phyloP scores from a whole-genome alignment of 2,888 invertebrate genomes.

The Agriopis marginaria region DNA sequence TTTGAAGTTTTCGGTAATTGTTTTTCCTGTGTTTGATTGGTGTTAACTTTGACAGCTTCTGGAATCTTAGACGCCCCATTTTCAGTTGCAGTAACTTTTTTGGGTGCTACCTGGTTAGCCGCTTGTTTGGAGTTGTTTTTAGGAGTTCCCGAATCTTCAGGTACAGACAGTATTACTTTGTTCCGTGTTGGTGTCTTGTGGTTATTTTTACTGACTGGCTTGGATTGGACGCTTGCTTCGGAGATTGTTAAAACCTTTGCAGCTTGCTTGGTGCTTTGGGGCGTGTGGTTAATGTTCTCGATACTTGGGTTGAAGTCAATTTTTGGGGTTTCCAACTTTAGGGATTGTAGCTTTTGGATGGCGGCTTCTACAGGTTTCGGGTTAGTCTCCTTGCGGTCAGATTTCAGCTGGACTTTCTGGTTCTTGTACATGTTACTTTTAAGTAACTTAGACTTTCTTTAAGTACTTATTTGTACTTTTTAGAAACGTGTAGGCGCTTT shows the following conservation, averaged over 20 bases:
- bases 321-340: not conserved
- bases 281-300: not conserved
- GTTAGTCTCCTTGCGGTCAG: not conserved
- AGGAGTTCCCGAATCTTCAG: not conserved
- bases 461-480: conserved; percentile 1
- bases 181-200: conserved; percentile 3
- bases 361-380: not conserved
- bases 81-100: not conserved
- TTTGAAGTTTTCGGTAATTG: not conserved
- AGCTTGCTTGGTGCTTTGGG: not conserved
- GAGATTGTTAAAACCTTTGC: conserved; percentile 1
- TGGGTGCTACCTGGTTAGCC: not conserved
- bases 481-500: not conserved
- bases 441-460: conserved; percentile 11
- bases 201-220: conserved; percentile 14
- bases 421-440: conserved; percentile 19
- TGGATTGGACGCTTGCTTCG: not conserved
- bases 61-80: not conserved
- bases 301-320: not conserved
- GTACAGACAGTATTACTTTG: not conserved
- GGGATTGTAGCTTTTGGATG: not conserved
- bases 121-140: not conserved
- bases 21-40: not conserved
- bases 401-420: conserved; percentile 6
- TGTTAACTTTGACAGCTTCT: not conserved